phyloP scores from a whole-genome alignment of 2,888 invertebrate species.

The Empis stercorea region DNA sequence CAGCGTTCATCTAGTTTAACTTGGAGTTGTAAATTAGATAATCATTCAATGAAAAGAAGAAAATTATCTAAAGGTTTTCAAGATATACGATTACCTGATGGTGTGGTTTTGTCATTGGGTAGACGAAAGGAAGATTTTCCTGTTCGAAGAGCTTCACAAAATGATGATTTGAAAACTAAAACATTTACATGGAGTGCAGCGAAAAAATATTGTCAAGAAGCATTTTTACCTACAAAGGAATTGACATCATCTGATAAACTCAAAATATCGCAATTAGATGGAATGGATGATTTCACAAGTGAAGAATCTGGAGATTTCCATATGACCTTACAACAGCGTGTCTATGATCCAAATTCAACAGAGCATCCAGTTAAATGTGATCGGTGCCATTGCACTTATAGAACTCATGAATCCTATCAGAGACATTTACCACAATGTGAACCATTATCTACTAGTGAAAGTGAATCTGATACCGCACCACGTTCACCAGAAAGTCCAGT shows the following conservation, averaged over 20 bases:
- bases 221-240: not conserved
- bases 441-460: slow-evolving; percentile 63
- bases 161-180: slow-evolving; percentile 16
- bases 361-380: slow-evolving; percentile 63
- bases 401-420: slow-evolving; percentile 69
- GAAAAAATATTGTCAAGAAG: slow-evolving; percentile 20
- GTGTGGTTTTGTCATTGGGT: slow-evolving; percentile 33
- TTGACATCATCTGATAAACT: slow-evolving; percentile 12
- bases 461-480: slow-evolving; percentile 56
- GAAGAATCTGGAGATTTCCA: slow-evolving; percentile 32
- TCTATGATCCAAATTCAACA: slow-evolving; percentile 28
- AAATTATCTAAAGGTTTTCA: slow-evolving; percentile 41
- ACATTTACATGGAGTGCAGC: slow-evolving; percentile 33
- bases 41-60: slow-evolving; percentile 51
- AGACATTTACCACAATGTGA: slow-evolving; percentile 67
- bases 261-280: slow-evolving; percentile 54
- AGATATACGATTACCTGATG: slow-evolving; percentile 37
- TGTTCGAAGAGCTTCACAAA: slow-evolving; percentile 16
- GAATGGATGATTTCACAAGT: slow-evolving; percentile 52
- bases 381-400: slow-evolving; percentile 74
- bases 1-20: slow-evolving; percentile 55
- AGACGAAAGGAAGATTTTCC: slow-evolving; percentile 22
- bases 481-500: slow-evolving; percentile 33
- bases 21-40: slow-evolving; percentile 58
- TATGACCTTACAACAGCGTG: slow-evolving; percentile 17